Base-by-base conservation (phyloP, 2,888 invertebrate species). In the Caprella mutica region DNA sequence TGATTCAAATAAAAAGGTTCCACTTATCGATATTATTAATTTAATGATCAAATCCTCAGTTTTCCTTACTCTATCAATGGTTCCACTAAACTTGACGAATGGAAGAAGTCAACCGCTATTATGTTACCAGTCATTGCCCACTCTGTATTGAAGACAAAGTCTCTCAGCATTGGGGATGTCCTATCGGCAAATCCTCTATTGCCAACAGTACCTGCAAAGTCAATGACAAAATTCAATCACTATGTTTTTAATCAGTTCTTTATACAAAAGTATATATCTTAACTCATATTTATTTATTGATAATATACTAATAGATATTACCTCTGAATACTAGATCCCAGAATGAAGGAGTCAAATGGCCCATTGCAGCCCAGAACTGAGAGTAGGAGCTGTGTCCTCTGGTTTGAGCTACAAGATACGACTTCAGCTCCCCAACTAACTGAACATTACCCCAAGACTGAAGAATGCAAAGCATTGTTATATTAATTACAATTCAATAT, bases 281-380 rank as follows among this genome's bases (percentile, higher is more conserved):
- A n/a, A n/a, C n/a, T n/a, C n/a, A n/a, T n/a, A n/a, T n/a, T n/a
- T n/a, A n/a, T n/a, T n/a, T n/a, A n/a, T n/a, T n/a, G n/a, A n/a
- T n/a, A n/a, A n/a, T n/a, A n/a, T n/a, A n/a, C n/a, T n/a, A n/a
- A n/a, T n/a, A n/a, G n/a, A n/a, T n/a, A n/a, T n/a, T n/a, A 14
- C 33, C 33, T 14, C 27, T 27, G 57, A 75, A 68, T 29, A 76
- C 67, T 44, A 76, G 69, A 54, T 76, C 76, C 60, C 72, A 68
- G 2, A 75, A 70, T 8, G 73, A 71, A 0, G 77, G 77, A 1
- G 78, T 78, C 52, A 78, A 67, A 67, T 78, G 77, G 1, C 77
- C 77, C 78, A 78, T 78, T 2, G 72, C 72, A 2, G 74, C 72
- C 75, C 74, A 75, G 3, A 64, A 27, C 5, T 29, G 24, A 5